Evolutionary conservation across 2,113 vertebrate genomes (phyloP).

Genomic region (Malurus alboscapulatus): DNA sequence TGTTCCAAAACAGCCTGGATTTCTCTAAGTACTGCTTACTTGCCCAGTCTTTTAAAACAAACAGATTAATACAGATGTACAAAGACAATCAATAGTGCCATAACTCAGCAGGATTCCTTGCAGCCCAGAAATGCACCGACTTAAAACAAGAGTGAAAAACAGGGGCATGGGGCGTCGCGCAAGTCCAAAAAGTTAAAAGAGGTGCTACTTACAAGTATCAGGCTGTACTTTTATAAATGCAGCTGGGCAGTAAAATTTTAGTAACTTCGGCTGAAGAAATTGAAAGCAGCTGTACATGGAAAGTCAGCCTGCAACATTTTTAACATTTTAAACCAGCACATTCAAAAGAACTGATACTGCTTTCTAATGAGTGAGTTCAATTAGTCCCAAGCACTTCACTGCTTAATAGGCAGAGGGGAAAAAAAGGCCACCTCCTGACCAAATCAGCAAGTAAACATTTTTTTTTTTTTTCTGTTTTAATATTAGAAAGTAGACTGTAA

Average conservation of each 20-base stretch:
- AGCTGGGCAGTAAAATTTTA: background rate
- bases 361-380: background rate
- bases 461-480: background rate
- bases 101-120: background rate
- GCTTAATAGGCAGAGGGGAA: background rate
- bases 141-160: background rate
- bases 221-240: background rate
- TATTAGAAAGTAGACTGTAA: background rate
- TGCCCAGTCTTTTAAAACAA: background rate
- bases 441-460: background rate
- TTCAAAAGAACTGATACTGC: background rate
- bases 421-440: background rate
- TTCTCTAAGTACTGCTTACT: background rate
- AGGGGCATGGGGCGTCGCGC: rapidly evolving
- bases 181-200: background rate
- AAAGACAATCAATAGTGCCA: background rate
- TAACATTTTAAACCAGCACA: background rate
- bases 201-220: background rate
- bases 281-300: background rate
- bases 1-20: background rate
- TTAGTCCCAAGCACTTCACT: background rate
- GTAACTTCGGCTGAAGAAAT: background rate
- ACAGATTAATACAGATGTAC: background rate
- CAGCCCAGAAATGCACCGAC: background rate
- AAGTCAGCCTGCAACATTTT: background rate